Percentiles rank a stretch among this genome's conserved stretches.
These are phyloP conservation scores for Arctia plantaginis DNA, from an alignment of 2,888 invertebrate genomes.

Conservation along the genomic window DNA sequence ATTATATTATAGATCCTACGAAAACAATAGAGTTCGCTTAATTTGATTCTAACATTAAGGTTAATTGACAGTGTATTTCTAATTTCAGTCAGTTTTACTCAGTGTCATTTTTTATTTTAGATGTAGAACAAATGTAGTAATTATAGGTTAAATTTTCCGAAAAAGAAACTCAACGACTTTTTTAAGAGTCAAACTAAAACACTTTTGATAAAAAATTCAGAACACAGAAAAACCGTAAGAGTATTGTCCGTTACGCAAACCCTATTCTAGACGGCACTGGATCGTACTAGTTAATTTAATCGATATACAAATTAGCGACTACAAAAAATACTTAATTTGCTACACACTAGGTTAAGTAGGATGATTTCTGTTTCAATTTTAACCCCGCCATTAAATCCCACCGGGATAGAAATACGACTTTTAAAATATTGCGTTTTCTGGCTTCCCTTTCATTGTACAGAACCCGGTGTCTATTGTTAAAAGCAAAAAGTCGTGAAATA, in stretches of 20 bases:
- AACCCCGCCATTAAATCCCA: background rate
- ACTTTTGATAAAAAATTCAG: background rate
- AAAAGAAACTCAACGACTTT: background rate
- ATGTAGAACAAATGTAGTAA: background rate
- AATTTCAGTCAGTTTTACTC: background rate
- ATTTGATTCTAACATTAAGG: background rate
- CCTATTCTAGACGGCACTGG: background rate
- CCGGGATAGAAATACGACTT: background rate
- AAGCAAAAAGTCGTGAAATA: background rate
- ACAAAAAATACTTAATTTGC: background rate
- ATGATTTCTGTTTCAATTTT: background rate
- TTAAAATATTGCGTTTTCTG: background rate
- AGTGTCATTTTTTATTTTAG: background rate
- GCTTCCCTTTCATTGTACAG: background rate
- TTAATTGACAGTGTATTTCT: background rate
- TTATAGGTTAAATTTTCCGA: background rate
- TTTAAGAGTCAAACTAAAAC: background rate
- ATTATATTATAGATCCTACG: background rate
- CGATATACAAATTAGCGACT: background rate
- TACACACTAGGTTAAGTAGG: background rate
- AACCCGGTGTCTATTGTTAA: background rate
- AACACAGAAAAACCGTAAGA: too few relatives aligned
- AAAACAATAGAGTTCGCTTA: background rate
- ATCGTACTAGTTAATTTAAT: background rate
- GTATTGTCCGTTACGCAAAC: too few relatives aligned